Evolutionary conservation across 2,888 invertebrate genomes (phyloP).

Genomic region (Drosophila mayaguana): DNA sequence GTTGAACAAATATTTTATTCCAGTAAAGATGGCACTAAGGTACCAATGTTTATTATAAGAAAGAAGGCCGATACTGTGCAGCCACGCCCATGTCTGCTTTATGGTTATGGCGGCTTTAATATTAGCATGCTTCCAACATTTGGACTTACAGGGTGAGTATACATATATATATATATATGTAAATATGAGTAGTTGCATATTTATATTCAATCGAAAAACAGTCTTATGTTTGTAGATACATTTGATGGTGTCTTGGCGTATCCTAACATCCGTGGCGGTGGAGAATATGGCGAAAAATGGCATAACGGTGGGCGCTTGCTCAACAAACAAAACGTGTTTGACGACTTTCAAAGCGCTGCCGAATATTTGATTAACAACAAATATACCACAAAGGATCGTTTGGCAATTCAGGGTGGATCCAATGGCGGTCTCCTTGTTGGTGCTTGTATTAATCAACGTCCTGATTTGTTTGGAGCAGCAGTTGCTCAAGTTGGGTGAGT

Average conservation of each 20-base stretch:
- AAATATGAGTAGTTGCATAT: background rate
- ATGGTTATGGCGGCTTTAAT: conserved; percentile 99
- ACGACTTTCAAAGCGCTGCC: conserved; percentile 97
- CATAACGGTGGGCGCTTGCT: conserved; percentile 95
- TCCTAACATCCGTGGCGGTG: conserved; percentile 98
- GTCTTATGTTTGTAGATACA: conserved; percentile 93
- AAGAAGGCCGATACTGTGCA: conserved; percentile 87
- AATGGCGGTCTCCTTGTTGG: conserved; percentile 99
- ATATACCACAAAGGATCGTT: conserved; percentile 91
- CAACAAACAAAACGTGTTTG: conserved; percentile 98
- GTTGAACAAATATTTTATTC: conserved; percentile 96
- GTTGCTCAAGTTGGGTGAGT: conserved; percentile 96
- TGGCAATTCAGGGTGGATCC: conserved; percentile 97
- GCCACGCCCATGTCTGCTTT: conserved; percentile 91
- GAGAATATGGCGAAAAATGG: conserved; percentile 99
- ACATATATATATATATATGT: background rate
- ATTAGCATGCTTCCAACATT: conserved; percentile 96
- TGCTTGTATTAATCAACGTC: conserved; percentile 97
- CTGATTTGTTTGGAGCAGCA: conserved; percentile 96
- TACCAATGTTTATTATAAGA: conserved; percentile 97
- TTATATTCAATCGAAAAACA: conserved; percentile 4
- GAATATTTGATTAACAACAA: conserved; percentile 92
- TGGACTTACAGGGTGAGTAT: conserved; percentile 89
- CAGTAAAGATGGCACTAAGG: conserved; percentile 96
- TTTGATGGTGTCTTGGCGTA: conserved; percentile 95